Base-by-base conservation (phyloP, 2,888 invertebrate species). In the Gasteruption jaculator region DNA sequence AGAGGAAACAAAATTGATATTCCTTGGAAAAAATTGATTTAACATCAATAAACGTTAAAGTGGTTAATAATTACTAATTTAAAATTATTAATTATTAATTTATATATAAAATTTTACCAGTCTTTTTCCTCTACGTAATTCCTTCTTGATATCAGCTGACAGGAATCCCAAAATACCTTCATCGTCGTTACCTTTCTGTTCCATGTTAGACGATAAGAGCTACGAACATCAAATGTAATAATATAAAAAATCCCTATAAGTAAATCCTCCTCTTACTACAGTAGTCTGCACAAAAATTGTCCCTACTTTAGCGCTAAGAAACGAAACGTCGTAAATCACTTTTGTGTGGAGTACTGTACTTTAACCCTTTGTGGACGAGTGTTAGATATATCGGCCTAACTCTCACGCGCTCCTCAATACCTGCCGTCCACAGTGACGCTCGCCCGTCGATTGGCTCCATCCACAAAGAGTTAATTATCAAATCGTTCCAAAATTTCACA, bases 141-240 rank as follows among this genome's bases (percentile, higher is more conserved):
- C 91, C 20, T 73, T 74, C 8, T 72, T 51, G 14, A 91, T 88
- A 61, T 91, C 90, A 0, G 65, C 57, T 2, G 76, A 71, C 22
- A 85, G 60, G 63, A 91, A 91, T 0, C 89, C 87, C 46, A 83
- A 73, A 20, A 91, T 78, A 0, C 87, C 88, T 39, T 85, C 78
- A 3, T 77, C 68, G 45, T 85, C 86, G 5, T 64, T 63, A 0
- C 85, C 86, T 49, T 76, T 80, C 58, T 89, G 88, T 30, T 76
- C 64, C 56, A 88, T 71, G 42, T 80, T 81, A 4, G 84, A 81
- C 0, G 87, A 83, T 29, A 88, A 68, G 7, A 89, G 71, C 86
- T 86, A 63, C 14, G 72, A 73, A 45, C 53, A 46, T 30, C 10
- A 33, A 22, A 25, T 26, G 20, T 21, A 37, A 24, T 11, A 45